Conservation (phyloP, 2,113 vertebrate species). For the Physeter macrocephalus region DNA sequence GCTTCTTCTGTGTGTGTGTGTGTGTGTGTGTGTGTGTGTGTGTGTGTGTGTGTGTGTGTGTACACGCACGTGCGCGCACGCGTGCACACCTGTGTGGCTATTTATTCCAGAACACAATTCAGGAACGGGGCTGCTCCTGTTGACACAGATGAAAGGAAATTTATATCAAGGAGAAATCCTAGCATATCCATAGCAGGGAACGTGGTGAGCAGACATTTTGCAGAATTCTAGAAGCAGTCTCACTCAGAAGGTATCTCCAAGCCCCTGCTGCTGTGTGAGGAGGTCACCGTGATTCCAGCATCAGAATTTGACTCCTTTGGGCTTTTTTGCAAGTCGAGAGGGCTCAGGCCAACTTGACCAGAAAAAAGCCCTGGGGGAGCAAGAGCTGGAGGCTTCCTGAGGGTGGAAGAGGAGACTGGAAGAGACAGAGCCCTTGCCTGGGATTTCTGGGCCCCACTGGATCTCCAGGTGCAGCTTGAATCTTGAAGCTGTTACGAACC, state of each 20-base stretch:
- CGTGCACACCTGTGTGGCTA: neutral
- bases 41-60: neutral
- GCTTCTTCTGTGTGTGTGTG: neutral
- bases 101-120: conserved; percentile 55
- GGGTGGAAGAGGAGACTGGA: neutral
- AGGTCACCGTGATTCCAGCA: neutral
- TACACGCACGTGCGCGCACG: accelerated
- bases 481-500: neutral
- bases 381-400: neutral
- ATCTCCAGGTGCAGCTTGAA: neutral
- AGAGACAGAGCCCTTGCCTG: neutral
- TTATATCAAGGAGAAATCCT: conserved; percentile 53
- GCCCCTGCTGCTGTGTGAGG: neutral
- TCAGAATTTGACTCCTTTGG: conserved; percentile 5
- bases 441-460: neutral
- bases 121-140: neutral
- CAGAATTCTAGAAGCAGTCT: conserved; percentile 35
- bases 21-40: neutral
- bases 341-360: neutral
- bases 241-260: conserved; percentile 10
- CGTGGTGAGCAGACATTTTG: conserved; percentile 32
- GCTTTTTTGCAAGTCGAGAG: neutral
- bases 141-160: conserved; percentile 65
- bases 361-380: neutral
- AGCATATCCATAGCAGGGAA: neutral